Conservation (phyloP, 2,888 invertebrate species). For the Phymatocera aterrima region DNA sequence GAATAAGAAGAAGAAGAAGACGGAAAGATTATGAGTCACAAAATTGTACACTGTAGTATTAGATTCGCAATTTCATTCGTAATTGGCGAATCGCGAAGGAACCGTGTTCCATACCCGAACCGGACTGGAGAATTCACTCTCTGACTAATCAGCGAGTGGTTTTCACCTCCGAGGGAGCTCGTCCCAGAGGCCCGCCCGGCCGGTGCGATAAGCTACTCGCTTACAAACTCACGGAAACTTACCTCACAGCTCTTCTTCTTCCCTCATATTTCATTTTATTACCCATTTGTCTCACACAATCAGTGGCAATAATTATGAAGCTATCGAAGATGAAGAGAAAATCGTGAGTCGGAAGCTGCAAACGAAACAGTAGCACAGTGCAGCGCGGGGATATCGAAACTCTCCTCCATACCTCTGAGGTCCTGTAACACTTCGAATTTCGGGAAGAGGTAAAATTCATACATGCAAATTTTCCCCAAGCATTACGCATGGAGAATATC, state of each 20-base stretch:
- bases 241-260: neutral
- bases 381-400: neutral
- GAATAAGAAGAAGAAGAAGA: neutral
- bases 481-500: slow-evolving; percentile 71
- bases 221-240: too few species aligned
- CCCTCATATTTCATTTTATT: neutral
- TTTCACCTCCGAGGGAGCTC: too few species aligned
- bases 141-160: too few species aligned
- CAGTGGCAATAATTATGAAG: neutral
- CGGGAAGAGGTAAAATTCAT: slow-evolving; percentile 65
- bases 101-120: too few species aligned
- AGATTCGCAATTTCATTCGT: neutral
- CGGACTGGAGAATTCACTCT: too few species aligned
- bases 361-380: neutral
- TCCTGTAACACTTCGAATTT: slow-evolving; percentile 6
- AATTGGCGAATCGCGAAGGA: neutral
- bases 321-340: neutral
- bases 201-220: too few species aligned
- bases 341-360: neutral
- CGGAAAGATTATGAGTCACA: neutral
- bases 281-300: neutral
- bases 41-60: neutral
- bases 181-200: too few species aligned
- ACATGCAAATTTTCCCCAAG: slow-evolving; percentile 69
- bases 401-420: neutral